Conservation (phyloP, 2,113 vertebrate genomes). For the Austrofundulus limnaeus region DNA sequence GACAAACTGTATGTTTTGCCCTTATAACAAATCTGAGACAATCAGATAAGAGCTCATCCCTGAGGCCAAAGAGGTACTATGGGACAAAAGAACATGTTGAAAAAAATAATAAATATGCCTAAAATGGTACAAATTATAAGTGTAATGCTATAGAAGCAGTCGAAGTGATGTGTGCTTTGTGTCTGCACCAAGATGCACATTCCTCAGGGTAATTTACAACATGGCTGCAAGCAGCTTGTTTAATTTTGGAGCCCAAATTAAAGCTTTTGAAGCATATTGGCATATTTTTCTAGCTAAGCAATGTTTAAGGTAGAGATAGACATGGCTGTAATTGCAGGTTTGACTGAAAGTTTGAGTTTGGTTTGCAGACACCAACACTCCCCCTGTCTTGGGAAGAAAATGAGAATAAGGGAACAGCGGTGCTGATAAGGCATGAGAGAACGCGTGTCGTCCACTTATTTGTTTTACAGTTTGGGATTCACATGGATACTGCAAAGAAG, state of each 20-base stretch:
- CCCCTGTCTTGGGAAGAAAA: conserved; percentile 50
- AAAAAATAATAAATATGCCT: conserved; percentile 72
- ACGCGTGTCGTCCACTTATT: conserved; percentile 51
- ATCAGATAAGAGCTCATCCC: conserved; percentile 73
- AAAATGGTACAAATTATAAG: conserved; percentile 82
- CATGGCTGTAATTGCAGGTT: conserved; percentile 83
- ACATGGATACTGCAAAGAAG: conserved; percentile 37
- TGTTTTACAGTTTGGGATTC: conserved; percentile 38
- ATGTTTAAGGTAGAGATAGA: conserved; percentile 86
- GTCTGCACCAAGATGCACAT: conserved; percentile 77
- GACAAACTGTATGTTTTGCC: conserved; percentile 54
- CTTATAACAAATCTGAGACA: conserved; percentile 80
- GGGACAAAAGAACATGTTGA: conserved; percentile 74
- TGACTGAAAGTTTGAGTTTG: conserved; percentile 77
- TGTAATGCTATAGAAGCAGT: conserved; percentile 64
- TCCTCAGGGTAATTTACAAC: conserved; percentile 86
- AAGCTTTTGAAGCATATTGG: conserved; percentile 83
- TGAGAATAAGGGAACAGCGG: conserved; percentile 56
- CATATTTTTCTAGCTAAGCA: conserved; percentile 87
- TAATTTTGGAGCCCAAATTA: conserved; percentile 82
- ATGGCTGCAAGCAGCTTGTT: conserved; percentile 80
- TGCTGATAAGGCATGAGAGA: conserved; percentile 51
- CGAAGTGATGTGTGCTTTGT: conserved; percentile 71
- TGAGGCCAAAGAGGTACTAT: conserved; percentile 70
- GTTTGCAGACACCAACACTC: conserved; percentile 72